A percentile compares a stretch with the other conserved stretches of the same genome.
phyloP scores from a whole-genome alignment of 2,797 vertebrate genomes.

The Lutjanus campechanus region DNA sequence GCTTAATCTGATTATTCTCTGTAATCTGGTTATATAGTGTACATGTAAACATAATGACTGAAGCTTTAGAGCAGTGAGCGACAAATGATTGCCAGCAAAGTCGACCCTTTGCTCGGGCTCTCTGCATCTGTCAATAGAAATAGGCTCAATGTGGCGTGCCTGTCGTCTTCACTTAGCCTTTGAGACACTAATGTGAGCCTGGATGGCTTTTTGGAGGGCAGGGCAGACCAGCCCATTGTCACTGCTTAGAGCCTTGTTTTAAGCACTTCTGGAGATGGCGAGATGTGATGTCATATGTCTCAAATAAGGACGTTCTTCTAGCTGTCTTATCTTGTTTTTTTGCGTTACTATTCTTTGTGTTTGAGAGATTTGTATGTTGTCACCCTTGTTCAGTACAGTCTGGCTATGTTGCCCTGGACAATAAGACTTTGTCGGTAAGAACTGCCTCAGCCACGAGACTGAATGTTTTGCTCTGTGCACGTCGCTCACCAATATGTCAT shows the following conservation, averaged over 20 bases:
- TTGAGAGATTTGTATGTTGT: conserved; percentile 13
- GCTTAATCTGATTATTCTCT: not conserved
- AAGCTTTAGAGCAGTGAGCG: conserved; percentile 40
- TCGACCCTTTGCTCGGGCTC: conserved; percentile 58
- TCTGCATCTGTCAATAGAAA: conserved; percentile 74
- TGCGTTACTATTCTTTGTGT: conserved; percentile 10
- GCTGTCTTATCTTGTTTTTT: not conserved
- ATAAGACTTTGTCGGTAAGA: conserved; percentile 43
- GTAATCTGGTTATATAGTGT: conserved; percentile 13
- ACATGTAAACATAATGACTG: conserved; percentile 12
- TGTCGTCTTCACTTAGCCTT: conserved; percentile 72
- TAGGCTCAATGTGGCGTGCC: conserved; percentile 49
- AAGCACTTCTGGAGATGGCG: not conserved
- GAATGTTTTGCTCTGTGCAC: conserved; percentile 29
- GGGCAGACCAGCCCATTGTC: conserved; percentile 11
- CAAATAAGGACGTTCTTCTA: conserved; percentile 1
- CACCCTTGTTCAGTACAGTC: conserved; percentile 16
- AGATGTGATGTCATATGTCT: conserved; percentile 17
- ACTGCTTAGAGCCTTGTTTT: conserved; percentile 33
- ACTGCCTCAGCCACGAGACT: conserved; percentile 1
- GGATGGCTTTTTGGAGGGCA: conserved; percentile 51
- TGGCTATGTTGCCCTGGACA: conserved; percentile 30
- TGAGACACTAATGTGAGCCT: conserved; percentile 46
- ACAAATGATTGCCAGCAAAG: conserved; percentile 59
- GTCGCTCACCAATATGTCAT: conserved; percentile 27